Evolutionary conservation across 2,113 vertebrate genomes (phyloP), one percentile per base, ranked within the genome.

Genomic region (Ranitomeya variabilis): DNA sequence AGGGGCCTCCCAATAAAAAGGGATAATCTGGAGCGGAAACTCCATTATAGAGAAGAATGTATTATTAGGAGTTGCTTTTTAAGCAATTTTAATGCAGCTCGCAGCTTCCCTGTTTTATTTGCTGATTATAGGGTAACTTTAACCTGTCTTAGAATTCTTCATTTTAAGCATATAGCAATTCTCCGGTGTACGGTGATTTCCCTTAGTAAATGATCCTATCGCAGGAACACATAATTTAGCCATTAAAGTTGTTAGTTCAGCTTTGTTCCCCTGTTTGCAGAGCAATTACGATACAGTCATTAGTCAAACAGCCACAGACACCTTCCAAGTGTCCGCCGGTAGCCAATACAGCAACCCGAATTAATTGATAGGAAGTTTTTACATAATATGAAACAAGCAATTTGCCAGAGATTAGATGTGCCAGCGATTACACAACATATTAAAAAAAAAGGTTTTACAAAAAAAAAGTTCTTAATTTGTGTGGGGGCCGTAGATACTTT

Each of bases 201-300:
- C 62, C 14, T 51, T 52, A 64, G 80, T 64, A 66, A 51, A 83
- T 51, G 60, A 62, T 69, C 62, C 62, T 16, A 52, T 67, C 81
- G 16, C 62, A 26, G 31, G 6, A 45, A 83, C 37, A 69, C 62
- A 52, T 69, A n/a, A 62, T 83, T 67, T 66, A 67, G 62, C 81
- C 81, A 83, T 83, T 83, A 83, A 83, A 69, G 45, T 54, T 83
- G 81, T 83, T 83, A 69, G 81, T 69, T 83, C 62, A 67, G 81
- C 57, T 83, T 52, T 83, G 81, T 83, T 83, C 19, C 62, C 15
- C 62, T 11, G 62, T 83, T 83, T 83, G 81, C 81, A 69, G 81
- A 83, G 62, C 64, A 83, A 83, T 83, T 83, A 83, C 64, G n/a
- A 51, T 69, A 7, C 21, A 83, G 62, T 54, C 81, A 83, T 83